A percentile compares a stretch with the other conserved stretches of the same genome.
phyloP scores from a whole-genome alignment of 2,888 invertebrate genomes.

The Julus scanicus region DNA sequence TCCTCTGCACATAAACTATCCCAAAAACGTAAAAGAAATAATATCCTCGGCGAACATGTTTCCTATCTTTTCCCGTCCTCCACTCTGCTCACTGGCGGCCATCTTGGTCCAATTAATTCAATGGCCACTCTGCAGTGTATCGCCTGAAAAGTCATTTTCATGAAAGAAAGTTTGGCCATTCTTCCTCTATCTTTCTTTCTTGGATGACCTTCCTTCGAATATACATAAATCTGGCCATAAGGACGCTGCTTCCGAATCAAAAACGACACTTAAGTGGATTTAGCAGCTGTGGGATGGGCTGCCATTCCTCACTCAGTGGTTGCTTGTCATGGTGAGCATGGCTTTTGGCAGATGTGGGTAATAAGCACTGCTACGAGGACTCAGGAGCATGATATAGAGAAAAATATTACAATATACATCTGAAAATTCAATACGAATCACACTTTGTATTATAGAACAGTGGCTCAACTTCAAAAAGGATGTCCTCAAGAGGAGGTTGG shows the following conservation, averaged over 20 bases:
- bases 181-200: slow-evolving; percentile 1
- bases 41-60: slow-evolving; percentile 22
- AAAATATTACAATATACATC: neutral
- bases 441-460: neutral
- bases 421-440: neutral
- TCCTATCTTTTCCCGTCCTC: neutral
- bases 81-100: neutral
- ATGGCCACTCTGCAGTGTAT: slow-evolving; percentile 32
- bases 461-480: too few species aligned
- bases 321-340: neutral
- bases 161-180: neutral
- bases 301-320: slow-evolving; percentile 16
- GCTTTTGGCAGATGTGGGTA: slow-evolving; percentile 28
- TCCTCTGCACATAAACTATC: slow-evolving; percentile 45
- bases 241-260: neutral
- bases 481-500: too few species aligned
- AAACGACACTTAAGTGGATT: slow-evolving; percentile 8
- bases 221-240: slow-evolving; percentile 31
- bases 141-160: neutral
- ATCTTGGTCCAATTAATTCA: slow-evolving; percentile 36
- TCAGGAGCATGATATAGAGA: too few species aligned
- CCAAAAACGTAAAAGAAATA: slow-evolving; percentile 43
- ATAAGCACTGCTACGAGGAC: neutral
- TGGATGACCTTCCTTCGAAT: slow-evolving; percentile 13
- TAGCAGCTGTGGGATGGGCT: slow-evolving; percentile 34